phyloP scores from a whole-genome alignment of 2,888 invertebrate genomes.

The Abrostola tripartita region DNA sequence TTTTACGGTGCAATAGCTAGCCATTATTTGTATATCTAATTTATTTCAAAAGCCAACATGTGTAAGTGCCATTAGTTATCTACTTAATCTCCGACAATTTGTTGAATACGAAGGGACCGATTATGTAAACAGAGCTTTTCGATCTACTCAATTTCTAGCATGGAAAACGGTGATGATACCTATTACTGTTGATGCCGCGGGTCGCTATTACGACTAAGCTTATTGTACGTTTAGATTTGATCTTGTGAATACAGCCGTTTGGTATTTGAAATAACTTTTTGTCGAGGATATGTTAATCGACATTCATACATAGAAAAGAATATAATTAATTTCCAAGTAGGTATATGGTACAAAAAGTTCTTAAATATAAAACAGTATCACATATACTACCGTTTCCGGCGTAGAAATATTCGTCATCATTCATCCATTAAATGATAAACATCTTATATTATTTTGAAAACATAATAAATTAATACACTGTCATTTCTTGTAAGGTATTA shows the following conservation, averaged over 20 bases:
- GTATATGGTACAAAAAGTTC: too few species aligned
- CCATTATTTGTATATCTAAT: too few species aligned
- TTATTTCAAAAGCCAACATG: not conserved
- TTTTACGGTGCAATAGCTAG: too few species aligned
- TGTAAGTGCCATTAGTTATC: not conserved
- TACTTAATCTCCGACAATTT: not conserved
- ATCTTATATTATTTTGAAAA: too few species aligned
- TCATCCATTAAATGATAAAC: too few species aligned
- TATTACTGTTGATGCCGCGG: not conserved
- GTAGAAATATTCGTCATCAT: too few species aligned
- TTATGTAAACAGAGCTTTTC: not conserved
- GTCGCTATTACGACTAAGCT: not conserved
- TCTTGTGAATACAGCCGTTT: not conserved
- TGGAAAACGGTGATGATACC: not conserved
- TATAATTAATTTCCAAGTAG: too few species aligned
- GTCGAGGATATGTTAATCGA: not conserved
- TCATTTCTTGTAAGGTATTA: too few species aligned
- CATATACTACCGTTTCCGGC: too few species aligned
- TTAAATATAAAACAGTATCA: too few species aligned
- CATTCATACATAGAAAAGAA: too few species aligned
- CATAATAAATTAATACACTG: too few species aligned
- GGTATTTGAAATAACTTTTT: not conserved
- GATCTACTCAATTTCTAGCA: not conserved
- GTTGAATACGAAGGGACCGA: conserved; percentile 2
- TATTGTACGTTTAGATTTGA: not conserved